Conservation (phyloP, 2,888 invertebrate species). For the Sesamia inferens region DNA sequence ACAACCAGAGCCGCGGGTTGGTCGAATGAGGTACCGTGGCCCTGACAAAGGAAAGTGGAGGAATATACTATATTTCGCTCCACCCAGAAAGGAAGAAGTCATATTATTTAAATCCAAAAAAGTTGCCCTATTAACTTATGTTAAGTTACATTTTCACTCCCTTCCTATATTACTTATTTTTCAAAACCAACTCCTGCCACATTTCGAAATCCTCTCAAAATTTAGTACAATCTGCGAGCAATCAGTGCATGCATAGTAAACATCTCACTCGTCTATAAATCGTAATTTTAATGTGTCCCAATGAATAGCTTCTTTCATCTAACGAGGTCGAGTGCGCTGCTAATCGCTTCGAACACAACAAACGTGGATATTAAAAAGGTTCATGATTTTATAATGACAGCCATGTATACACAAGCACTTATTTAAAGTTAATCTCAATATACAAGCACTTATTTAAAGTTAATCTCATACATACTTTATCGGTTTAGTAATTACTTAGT, state of each 20-base stretch:
- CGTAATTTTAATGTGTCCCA: slow-evolving; percentile 59
- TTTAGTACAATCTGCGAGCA: slow-evolving; percentile 22
- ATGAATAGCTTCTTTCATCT: slow-evolving; percentile 65
- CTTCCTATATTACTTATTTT: background rate
- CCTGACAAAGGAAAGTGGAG: too few relatives aligned
- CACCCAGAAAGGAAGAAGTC: too few relatives aligned
- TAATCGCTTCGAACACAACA: slow-evolving; percentile 44
- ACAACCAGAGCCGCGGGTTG: too few relatives aligned
- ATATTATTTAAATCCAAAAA: too few relatives aligned
- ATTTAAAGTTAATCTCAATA: too few relatives aligned
- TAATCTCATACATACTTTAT: too few relatives aligned
- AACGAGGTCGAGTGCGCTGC: slow-evolving; percentile 62
- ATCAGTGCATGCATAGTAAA: slow-evolving; percentile 43
- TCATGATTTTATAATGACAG: background rate
- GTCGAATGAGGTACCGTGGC: too few relatives aligned
- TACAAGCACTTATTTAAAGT: too few relatives aligned
- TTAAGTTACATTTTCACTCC: background rate
- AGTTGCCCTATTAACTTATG: too few relatives aligned
- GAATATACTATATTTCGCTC: too few relatives aligned
- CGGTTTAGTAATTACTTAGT: too few relatives aligned
- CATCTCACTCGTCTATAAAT: slow-evolving; percentile 52
- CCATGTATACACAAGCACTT: background rate
- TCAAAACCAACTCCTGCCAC: background rate
- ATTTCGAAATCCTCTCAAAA: slow-evolving; percentile 12
- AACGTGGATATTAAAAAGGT: slow-evolving; percentile 21